phyloP scores from a whole-genome alignment of 37 sponge, comb jelly and placozoan genomes.

The Ephydatia muelleri region DNA sequence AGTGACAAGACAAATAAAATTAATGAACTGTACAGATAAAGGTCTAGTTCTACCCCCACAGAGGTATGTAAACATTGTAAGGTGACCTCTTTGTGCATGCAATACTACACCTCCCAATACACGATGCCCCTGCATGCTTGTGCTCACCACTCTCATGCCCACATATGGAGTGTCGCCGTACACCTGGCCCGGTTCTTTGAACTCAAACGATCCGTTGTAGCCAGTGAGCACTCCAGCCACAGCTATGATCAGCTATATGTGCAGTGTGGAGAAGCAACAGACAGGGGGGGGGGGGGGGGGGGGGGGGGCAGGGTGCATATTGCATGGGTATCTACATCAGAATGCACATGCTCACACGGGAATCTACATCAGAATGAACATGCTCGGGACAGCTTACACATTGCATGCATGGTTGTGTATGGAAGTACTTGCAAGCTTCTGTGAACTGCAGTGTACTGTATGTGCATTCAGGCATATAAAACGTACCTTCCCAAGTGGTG shows the following conservation, averaged over 20 bases:
- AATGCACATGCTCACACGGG: too few relatives aligned
- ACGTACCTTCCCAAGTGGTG: slow-evolving; percentile 95
- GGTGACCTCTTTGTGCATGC: background rate
- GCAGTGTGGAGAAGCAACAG: background rate
- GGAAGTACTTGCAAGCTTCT: background rate
- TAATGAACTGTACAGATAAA: too few relatives aligned
- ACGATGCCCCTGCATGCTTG: background rate
- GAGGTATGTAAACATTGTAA: too few relatives aligned
- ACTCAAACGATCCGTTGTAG: slow-evolving; percentile 94
- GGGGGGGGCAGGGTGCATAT: background rate
- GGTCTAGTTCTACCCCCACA: too few relatives aligned
- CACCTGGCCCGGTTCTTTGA: slow-evolving; percentile 90
- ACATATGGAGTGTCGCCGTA: slow-evolving; percentile 80
- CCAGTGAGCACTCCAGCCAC: slow-evolving; percentile 83
- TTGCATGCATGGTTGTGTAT: background rate
- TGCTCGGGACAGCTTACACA: too few relatives aligned
- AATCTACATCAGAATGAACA: too few relatives aligned
- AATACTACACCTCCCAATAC: background rate
- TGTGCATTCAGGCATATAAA: background rate
- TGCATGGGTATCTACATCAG: background rate
- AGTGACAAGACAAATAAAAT: too few relatives aligned
- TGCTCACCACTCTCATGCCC: slow-evolving; percentile 87
- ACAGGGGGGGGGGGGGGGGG: background rate
- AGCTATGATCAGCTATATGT: slow-evolving; percentile 83
- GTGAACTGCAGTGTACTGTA: background rate